Conservation (phyloP, 2,888 invertebrate species). For the Microctonus hyperodae region DNA sequence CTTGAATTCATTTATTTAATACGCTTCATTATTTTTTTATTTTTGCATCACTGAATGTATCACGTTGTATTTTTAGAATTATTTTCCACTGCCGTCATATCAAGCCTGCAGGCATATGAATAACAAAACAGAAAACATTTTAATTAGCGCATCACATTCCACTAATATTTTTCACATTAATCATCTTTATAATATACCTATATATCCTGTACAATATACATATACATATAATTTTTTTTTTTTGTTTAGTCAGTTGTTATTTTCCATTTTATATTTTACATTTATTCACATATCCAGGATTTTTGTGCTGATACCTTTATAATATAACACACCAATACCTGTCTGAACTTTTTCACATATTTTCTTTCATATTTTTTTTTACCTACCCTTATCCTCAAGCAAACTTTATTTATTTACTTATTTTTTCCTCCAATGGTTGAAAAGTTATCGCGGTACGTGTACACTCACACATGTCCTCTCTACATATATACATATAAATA, state of each 20-base stretch:
- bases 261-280: background rate
- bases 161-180: slow-evolving; percentile 21
- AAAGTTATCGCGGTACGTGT: background rate
- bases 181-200: slow-evolving; percentile 12
- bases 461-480: no score
- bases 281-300: background rate
- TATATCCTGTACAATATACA: background rate
- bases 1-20: background rate
- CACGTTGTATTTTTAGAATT: background rate
- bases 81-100: background rate
- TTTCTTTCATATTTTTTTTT: slow-evolving; percentile 12
- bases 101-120: background rate
- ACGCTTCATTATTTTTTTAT: background rate
- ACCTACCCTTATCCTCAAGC: background rate
- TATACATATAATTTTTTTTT: background rate
- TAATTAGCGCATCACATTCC: slow-evolving; percentile 9
- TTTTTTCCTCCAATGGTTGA: background rate
- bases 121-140: background rate
- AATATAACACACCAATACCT: background rate
- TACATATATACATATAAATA: background rate
- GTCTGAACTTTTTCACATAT: background rate
- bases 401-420: background rate
- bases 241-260: background rate
- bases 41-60: background rate
- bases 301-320: no score